Evolutionary conservation across 2,888 invertebrate genomes (phyloP).

Genomic region (Oxytorus armatus): DNA sequence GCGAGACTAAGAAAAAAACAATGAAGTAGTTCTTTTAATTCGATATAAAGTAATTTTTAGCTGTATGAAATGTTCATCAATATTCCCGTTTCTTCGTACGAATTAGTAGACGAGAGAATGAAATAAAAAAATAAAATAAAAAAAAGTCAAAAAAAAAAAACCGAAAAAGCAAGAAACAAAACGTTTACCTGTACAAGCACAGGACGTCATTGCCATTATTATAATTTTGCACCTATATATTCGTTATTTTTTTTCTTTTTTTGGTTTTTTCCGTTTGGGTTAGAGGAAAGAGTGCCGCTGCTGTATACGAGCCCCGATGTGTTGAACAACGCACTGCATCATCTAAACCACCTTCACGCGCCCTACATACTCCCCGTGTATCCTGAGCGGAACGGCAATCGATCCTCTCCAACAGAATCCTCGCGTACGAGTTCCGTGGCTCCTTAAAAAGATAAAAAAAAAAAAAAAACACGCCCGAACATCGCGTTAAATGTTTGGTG

Average conservation of each 20-base stretch:
- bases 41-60: no score
- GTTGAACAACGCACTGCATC: constrained; percentile 84
- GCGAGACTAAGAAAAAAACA: no score
- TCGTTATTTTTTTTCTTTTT: constrained; percentile 75
- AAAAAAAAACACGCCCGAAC: constrained; percentile 67
- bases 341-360: constrained; percentile 80
- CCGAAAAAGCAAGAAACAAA: no score
- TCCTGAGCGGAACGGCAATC: constrained; percentile 77
- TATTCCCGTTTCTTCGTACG: constrained; percentile 7
- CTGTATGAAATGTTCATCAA: no score
- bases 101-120: constrained; percentile 52
- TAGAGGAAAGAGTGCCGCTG: constrained; percentile 84
- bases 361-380: constrained; percentile 78
- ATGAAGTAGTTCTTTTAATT: no score
- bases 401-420: constrained; percentile 77
- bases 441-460: constrained; percentile 65
- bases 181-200: constrained; percentile 68
- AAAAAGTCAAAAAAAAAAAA: no score
- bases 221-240: constrained; percentile 76
- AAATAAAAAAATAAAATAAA: constrained; percentile 6
- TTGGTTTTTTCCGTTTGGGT: constrained; percentile 75
- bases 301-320: constrained; percentile 83
- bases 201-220: constrained; percentile 74
- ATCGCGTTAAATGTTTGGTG: constrained; percentile 57
- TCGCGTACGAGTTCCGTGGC: constrained; percentile 71